These are phyloP conservation scores for Dryococelus australis DNA, from an alignment of 2,888 invertebrate species.

Conservation along the genomic window DNA sequence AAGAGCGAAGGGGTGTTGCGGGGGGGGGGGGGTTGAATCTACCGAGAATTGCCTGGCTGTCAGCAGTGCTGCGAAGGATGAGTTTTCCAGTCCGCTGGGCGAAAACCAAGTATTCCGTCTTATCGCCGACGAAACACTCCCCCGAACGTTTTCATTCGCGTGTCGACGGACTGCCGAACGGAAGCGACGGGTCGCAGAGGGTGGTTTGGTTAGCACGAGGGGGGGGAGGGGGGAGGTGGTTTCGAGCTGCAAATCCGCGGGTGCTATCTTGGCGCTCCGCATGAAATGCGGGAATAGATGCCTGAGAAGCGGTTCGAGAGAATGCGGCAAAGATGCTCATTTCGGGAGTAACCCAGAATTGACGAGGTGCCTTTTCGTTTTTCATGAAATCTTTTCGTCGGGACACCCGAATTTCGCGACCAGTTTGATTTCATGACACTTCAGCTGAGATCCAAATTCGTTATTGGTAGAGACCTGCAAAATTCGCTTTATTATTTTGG, in stretches of 20 bases:
- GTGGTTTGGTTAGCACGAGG: no score
- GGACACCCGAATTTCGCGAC: no score
- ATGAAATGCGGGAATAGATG: background rate
- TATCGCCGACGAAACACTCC: constrained; percentile 9
- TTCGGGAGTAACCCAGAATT: no score
- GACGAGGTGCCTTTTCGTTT: no score
- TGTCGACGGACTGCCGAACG: background rate
- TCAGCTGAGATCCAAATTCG: no score
- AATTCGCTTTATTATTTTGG: no score
- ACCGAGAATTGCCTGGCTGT: background rate
- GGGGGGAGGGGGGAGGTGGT: background rate
- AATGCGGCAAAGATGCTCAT: no score
- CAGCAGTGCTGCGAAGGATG: no score
- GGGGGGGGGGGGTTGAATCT: background rate
- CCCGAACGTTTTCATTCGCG: background rate
- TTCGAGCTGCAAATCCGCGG: background rate
- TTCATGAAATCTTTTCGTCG: no score
- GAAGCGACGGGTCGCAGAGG: background rate
- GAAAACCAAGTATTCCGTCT: constrained; percentile 3
- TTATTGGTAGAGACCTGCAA: no score
- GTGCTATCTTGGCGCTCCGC: background rate
- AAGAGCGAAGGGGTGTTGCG: background rate
- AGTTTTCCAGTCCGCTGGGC: background rate
- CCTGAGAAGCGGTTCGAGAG: no score
- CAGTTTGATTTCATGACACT: no score